Evolutionary conservation across 2,888 invertebrate genomes (phyloP).

Genomic region (Phrixothrix hirtus): DNA sequence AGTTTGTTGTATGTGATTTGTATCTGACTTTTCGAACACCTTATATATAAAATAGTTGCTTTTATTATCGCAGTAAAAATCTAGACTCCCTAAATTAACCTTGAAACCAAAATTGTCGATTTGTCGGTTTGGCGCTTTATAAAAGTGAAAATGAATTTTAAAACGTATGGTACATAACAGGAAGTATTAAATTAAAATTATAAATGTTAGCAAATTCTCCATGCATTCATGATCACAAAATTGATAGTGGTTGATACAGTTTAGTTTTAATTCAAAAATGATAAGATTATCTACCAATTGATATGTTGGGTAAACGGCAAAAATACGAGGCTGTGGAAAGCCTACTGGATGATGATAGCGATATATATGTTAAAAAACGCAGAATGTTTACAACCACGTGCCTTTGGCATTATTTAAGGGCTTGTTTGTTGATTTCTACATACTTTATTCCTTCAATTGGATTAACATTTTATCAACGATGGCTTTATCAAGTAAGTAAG

Average conservation of each 20-base stretch:
- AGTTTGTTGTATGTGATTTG: too few relatives aligned
- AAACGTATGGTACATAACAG: constrained; percentile 14
- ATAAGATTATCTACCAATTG: constrained; percentile 12
- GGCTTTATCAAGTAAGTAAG: constrained; percentile 75
- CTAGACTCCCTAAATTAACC: background rate
- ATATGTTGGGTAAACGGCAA: constrained; percentile 28
- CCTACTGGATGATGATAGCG: constrained; percentile 38
- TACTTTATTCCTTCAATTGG: constrained; percentile 93
- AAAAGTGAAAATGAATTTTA: background rate
- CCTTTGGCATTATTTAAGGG: constrained; percentile 51
- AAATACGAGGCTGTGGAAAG: constrained; percentile 46
- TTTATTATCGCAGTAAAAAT: background rate
- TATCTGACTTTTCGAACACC: background rate
- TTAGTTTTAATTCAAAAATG: constrained; percentile 6
- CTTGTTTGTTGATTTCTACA: constrained; percentile 66
- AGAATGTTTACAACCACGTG: constrained; percentile 48
- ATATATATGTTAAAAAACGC: constrained; percentile 46
- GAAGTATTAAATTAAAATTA: constrained; percentile 4
- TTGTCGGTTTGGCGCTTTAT: background rate
- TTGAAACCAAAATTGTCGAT: background rate
- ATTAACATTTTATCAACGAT: constrained; percentile 95
- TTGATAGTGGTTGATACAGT: constrained; percentile 21
- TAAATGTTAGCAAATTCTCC: constrained; percentile 22
- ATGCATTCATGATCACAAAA: constrained; percentile 22
- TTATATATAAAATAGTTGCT: background rate